A percentile compares a stretch with the other conserved stretches of the same genome.
Conservation (phyloP, 1,140 invertebrate species). For the Magallana ariakensis region DNA sequence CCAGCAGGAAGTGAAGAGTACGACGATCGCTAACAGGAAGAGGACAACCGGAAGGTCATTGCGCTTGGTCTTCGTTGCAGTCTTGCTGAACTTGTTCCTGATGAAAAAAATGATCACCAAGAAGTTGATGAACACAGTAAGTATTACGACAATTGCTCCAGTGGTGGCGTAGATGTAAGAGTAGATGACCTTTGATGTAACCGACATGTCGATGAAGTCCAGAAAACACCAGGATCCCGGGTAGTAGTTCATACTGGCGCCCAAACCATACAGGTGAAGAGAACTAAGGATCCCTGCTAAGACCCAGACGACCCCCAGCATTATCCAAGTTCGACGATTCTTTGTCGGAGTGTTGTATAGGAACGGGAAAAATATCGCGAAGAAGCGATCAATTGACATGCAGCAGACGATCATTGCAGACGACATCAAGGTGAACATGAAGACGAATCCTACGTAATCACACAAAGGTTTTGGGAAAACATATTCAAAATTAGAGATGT, state of each 20-base stretch:
- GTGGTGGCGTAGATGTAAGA: slow-evolving; percentile 69
- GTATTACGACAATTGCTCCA: slow-evolving; percentile 57
- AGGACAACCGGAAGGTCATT: not conserved
- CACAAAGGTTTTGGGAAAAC: slow-evolving; percentile 60
- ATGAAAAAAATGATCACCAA: slow-evolving; percentile 16
- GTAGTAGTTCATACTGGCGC: slow-evolving; percentile 70
- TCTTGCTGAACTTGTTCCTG: not conserved
- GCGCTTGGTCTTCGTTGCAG: not conserved
- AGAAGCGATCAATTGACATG: slow-evolving; percentile 78
- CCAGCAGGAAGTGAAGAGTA: slow-evolving; percentile 11
- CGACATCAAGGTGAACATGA: slow-evolving; percentile 76
- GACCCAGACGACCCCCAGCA: slow-evolving; percentile 69
- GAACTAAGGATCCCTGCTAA: slow-evolving; percentile 69
- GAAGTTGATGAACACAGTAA: not conserved
- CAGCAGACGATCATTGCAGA: slow-evolving; percentile 77
- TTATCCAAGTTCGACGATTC: slow-evolving; percentile 62
- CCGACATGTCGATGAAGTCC: slow-evolving; percentile 66
- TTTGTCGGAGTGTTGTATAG: slow-evolving; percentile 74
- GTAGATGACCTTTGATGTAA: slow-evolving; percentile 63
- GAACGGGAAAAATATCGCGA: slow-evolving; percentile 77
- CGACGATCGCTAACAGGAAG: slow-evolving; percentile 14
- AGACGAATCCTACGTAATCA: slow-evolving; percentile 77
- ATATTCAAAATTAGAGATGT: not conserved
- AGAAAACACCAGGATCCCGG: slow-evolving; percentile 80
- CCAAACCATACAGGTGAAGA: slow-evolving; percentile 76